Conservation (phyloP, 2,797 vertebrate species). For the Diceros bicornis region DNA sequence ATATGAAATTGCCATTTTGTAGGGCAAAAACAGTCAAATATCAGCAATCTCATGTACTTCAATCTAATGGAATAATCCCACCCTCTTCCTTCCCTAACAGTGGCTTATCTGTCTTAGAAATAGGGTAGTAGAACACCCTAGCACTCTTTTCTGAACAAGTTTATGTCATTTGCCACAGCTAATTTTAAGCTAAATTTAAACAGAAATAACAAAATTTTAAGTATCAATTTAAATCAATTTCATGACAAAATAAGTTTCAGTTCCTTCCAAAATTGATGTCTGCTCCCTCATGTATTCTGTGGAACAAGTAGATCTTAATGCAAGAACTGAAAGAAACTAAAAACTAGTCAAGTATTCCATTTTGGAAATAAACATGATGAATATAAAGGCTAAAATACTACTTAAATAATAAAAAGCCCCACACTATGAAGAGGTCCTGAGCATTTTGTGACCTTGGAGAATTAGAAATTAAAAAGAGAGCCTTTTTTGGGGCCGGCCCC, state of each 20-base stretch:
- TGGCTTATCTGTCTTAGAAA: slow-evolving; percentile 26
- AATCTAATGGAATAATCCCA: neutral
- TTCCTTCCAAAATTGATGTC: neutral
- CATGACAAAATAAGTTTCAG: neutral
- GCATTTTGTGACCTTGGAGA: neutral
- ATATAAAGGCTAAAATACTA: slow-evolving; percentile 45
- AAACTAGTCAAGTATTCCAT: neutral
- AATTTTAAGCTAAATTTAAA: slow-evolving; percentile 53
- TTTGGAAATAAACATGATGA: slow-evolving; percentile 21
- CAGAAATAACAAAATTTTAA: slow-evolving; percentile 25
- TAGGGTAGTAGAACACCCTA: neutral
- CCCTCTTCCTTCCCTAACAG: neutral
- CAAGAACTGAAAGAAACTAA: slow-evolving; percentile 7
- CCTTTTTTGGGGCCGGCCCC: neutral
- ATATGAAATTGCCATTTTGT: neutral
- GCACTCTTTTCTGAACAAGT: neutral
- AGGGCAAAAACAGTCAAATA: neutral
- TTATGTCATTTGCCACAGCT: neutral
- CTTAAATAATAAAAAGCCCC: slow-evolving; percentile 3
- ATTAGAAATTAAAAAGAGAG: slow-evolving; percentile 30
- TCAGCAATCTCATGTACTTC: neutral
- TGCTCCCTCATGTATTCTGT: neutral
- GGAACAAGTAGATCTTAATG: neutral
- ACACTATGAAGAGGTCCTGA: neutral
- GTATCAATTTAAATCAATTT: slow-evolving; percentile 30